Conservation (phyloP, 1,140 invertebrate species). For the Zeugodacus cucurbitae region DNA sequence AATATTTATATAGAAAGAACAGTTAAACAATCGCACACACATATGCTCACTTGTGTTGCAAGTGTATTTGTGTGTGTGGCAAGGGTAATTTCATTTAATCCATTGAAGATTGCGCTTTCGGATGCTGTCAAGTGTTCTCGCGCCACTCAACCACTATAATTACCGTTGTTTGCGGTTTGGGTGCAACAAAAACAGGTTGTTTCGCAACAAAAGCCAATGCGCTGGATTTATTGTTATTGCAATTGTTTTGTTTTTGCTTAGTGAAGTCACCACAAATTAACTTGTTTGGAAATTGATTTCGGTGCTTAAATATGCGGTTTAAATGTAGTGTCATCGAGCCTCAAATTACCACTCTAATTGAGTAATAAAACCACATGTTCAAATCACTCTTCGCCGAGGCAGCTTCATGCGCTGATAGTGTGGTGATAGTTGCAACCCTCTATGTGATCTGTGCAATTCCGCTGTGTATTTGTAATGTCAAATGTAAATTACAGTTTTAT, state of each 20-base stretch:
- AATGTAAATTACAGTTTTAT: slow-evolving; percentile 1
- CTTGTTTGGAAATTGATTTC: slow-evolving; percentile 27
- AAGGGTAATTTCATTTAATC: not conserved
- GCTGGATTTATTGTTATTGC: not conserved
- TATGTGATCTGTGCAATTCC: not conserved
- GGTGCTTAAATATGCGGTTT: not conserved
- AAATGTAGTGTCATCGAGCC: not conserved
- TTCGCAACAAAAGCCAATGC: not conserved
- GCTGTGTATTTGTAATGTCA: not conserved
- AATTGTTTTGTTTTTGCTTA: not conserved
- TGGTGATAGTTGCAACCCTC: not conserved
- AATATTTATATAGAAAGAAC: not conserved
- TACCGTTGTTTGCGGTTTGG: not conserved
- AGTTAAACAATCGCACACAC: not conserved
- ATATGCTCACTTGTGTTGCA: not conserved
- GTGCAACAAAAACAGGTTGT: not conserved
- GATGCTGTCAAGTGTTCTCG: slow-evolving; percentile 15
- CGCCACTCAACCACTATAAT: not conserved
- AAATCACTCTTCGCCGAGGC: not conserved
- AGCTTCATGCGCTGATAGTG: not conserved
- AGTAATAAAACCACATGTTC: slow-evolving; percentile 31
- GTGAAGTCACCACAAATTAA: slow-evolving; percentile 3
- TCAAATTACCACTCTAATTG: slow-evolving; percentile 37
- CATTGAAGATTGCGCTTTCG: not conserved
- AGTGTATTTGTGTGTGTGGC: no score